Evolutionary conservation across 2,888 invertebrate genomes (phyloP), one percentile per base, ranked within the genome.

Genomic region (Tortrix viridana): DNA sequence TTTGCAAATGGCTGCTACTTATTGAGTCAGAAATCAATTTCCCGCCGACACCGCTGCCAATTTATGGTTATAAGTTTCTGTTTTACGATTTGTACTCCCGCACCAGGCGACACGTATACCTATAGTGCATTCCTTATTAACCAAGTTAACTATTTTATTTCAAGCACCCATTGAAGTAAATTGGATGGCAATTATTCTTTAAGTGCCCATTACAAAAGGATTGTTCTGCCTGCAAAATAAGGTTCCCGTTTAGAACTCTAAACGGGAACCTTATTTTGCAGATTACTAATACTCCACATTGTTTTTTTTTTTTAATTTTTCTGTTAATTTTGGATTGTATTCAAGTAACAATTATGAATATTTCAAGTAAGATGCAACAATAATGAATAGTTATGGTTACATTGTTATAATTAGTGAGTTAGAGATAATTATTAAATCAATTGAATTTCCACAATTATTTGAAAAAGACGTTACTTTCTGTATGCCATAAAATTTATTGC

Each of bases 1-100:
- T 43, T 23, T 47, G 22, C 26, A 63, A 62, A 58, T 48, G 53
- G 53, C 48, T 58, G 52, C 23, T 58, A 64, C 65, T 69, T 69
- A 67, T 67, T 59, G 68, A 65, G 59, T 52, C 66, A 66, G 70
- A 77, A 82, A 80, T 82, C 80, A 77, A 82, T 80, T 82, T 74
- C 69, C 66, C 61, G 62, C 69, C 72, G 74, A 76, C 80, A 72
- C 71, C 70, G 67, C 68, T 69, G 69, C 69, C 77, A 77, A 82
- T 84, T 82, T 83, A 82, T 79, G 78, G 76, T 81, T 80, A 82
- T 80, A 77, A 79, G 77, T 76, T 80, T 76, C 71, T 75, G 75
- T 74, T 84, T 84, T 80, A 81, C 77, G 80, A 78, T 65, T 64
- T 46, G 32, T 44, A 59, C 78, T 74, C 67, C 69, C 66, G 69